Evolutionary conservation across 1,140 invertebrate species (phyloP).

Genomic region (Drosophila yakuba): DNA sequence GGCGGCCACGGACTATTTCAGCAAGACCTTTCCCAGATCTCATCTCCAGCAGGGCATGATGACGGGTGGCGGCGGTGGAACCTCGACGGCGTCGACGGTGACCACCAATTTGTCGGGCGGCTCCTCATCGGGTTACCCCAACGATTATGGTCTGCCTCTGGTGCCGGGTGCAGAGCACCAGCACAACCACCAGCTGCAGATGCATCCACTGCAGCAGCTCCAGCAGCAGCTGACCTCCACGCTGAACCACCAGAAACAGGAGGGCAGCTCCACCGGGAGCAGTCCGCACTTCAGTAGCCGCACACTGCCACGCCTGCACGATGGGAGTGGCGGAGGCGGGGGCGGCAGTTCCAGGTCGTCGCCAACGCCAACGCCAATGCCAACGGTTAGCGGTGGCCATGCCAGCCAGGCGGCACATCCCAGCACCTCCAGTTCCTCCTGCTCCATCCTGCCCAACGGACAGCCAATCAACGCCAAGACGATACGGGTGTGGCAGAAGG

Average conservation of each 20-base stretch:
- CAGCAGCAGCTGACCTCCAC: constrained; percentile 74
- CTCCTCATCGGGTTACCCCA: constrained; percentile 87
- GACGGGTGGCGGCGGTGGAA: constrained; percentile 16
- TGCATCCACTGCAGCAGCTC: constrained; percentile 77
- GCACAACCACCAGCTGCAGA: constrained; percentile 79
- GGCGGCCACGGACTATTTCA: constrained; percentile 85
- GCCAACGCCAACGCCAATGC: constrained; percentile 44
- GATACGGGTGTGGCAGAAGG: constrained; percentile 93
- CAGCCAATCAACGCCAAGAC: constrained; percentile 89
- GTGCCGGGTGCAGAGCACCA: constrained; percentile 85
- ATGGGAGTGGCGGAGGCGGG: constrained; percentile 49
- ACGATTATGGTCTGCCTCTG: constrained; percentile 92
- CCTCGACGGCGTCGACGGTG: constrained; percentile 72
- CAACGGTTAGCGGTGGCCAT: constrained; percentile 2
- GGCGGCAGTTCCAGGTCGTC: constrained; percentile 63
- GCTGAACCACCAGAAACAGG: constrained; percentile 49
- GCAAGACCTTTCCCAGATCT: constrained; percentile 86
- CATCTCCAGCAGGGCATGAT: constrained; percentile 50
- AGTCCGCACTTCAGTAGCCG: constrained; percentile 76
- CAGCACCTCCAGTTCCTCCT: constrained; percentile 61
- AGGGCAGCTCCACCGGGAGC: constrained; percentile 48
- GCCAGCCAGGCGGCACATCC: constrained; percentile 7
- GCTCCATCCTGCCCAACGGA: constrained; percentile 78
- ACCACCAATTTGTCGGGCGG: constrained; percentile 71
- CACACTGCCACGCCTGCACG: constrained; percentile 74